These are phyloP conservation scores for Palloptera scutellata DNA, from an alignment of 2,888 invertebrate genomes.

Conservation along the genomic window DNA sequence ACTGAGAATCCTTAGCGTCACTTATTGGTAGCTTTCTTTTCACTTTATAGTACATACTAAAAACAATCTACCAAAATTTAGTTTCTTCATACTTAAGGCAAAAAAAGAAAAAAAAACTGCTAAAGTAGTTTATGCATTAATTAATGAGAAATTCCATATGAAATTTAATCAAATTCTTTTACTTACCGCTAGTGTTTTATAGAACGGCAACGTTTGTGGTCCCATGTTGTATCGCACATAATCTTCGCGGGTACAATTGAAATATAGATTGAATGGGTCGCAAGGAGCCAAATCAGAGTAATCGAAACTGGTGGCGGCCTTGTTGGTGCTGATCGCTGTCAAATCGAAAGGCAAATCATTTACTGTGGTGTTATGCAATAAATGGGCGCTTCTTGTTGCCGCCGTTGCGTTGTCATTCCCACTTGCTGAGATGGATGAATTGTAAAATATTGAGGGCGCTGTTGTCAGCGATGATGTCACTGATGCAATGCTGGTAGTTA, in stretches of 20 bases:
- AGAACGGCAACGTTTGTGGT: conserved; percentile 69
- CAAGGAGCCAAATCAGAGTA: conserved; percentile 49
- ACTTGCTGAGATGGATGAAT: neutral
- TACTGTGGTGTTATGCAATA: neutral
- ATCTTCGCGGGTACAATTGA: conserved; percentile 71
- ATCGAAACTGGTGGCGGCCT: neutral
- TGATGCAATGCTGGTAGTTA: conserved; percentile 13
- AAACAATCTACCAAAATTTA: too few relatives aligned
- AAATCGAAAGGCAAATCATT: neutral
- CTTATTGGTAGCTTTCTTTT: too few relatives aligned
- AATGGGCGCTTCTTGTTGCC: neutral
- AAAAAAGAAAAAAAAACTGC: too few relatives aligned
- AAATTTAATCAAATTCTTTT: neutral
- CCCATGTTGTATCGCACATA: conserved; percentile 70
- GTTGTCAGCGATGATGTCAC: neutral
- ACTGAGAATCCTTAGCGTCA: too few relatives aligned
- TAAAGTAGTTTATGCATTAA: too few relatives aligned
- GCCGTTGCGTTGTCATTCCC: neutral
- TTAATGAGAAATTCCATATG: too few relatives aligned
- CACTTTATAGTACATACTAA: too few relatives aligned
- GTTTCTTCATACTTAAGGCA: too few relatives aligned
- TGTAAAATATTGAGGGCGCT: neutral
- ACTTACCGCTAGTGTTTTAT: conserved; percentile 66
- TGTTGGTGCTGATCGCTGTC: neutral
- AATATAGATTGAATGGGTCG: conserved; percentile 64